Evolutionary conservation across 2,113 vertebrate species (phyloP), one percentile per base, ranked within the genome.

Genomic region (Coregonus clupeaformis): DNA sequence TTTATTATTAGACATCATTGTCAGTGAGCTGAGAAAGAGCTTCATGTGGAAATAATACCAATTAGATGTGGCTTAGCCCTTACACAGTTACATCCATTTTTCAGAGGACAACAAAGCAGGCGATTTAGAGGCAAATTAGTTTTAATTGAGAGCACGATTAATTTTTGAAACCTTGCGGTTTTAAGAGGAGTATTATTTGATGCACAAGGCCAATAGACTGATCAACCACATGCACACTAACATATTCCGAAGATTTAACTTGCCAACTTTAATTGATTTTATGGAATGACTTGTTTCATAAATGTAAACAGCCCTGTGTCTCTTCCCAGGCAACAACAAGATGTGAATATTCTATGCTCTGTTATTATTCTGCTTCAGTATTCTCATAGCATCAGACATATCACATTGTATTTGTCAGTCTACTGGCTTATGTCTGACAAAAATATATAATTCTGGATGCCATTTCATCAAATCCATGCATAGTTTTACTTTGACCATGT

Each of bases 1-100:
- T 75, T 77, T 71, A 57, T 12, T 32, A 65, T 68, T 22, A 68
- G 72, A 69, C 63, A 49, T 69, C 45, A 63, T 69, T 70, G 68
- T 77, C 65, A 62, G 36, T 60, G 69, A 72, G 63, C 52, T 3
- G 27, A 69, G 30, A 11, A 62, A 30, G 7, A n/a, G 18, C 57
- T 24, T 14, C 52, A 29, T 77, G 70, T 69, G n/a, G 55, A 80
- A 78, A 78, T n/a, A n/a, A n/a, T n/a, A n/a, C n/a, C 42, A 66
- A 36, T 75, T 77, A 71, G 42, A 42, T 72, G 30, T 25, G 20
- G 57, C 32, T 32, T 32, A 18, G 62, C 22, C 42, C 42, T 47
- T 47, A 11, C 42, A 71, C 6, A 27, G 47, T 62, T 72, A 57
- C 22, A 65, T n/a, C 70, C 57, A 47, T 68, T 22, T 70, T 49